Percentiles rank a stretch among this genome's conserved stretches.
phyloP scores from a whole-genome alignment of 2,888 invertebrate genomes.

The Bombylius major region DNA sequence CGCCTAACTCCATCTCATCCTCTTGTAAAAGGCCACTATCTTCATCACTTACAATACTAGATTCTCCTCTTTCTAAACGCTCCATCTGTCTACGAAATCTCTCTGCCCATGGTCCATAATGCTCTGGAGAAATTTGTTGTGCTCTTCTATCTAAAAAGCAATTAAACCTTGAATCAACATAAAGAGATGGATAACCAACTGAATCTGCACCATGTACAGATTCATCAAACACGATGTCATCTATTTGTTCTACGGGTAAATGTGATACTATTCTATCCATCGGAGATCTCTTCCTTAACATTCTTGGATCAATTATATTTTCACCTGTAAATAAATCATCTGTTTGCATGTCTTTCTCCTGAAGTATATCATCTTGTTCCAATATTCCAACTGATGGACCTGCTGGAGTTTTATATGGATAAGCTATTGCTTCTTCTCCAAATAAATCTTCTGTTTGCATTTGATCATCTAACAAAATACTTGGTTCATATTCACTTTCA shows the following conservation, averaged over 20 bases:
- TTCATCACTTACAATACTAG: constrained; percentile 6
- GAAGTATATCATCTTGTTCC: constrained; percentile 5
- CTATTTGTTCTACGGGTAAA: too few species aligned
- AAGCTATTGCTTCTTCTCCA: constrained; percentile 1
- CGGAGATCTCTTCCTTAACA: constrained; percentile 5
- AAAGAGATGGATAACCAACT: too few species aligned
- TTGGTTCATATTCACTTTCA: constrained; percentile 1
- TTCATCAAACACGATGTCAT: too few species aligned
- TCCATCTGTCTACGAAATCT: constrained; percentile 9
- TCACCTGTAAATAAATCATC: constrained; percentile 4
- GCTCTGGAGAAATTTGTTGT: neutral
- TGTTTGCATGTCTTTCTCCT: constrained; percentile 5
- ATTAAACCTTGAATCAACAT: too few species aligned
- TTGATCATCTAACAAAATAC: constrained; percentile 1
- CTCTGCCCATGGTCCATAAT: constrained; percentile 2
- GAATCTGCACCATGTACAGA: too few species aligned
- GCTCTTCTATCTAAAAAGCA: too few species aligned
- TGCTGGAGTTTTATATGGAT: neutral
- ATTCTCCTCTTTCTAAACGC: constrained; percentile 10
- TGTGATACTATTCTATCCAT: too few species aligned
- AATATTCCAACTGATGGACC: neutral
- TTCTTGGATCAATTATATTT: neutral
- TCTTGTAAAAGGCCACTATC: constrained; percentile 3
- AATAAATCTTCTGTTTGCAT: constrained; percentile 3
- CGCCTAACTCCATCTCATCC: constrained; percentile 8